phyloP scores from a whole-genome alignment of 1,140 invertebrate genomes.

The Bombus impatiens region DNA sequence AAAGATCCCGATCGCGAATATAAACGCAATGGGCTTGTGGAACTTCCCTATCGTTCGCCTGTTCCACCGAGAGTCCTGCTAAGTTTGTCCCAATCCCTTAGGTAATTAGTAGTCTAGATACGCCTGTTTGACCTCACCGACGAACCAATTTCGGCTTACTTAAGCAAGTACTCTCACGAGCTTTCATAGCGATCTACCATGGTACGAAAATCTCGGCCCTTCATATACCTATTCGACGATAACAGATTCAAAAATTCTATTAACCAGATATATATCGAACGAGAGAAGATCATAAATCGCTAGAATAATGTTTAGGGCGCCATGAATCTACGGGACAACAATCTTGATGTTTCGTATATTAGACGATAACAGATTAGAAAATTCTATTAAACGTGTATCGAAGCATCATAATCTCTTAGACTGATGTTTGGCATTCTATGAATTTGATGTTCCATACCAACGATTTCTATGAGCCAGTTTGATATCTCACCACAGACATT shows the following conservation, averaged over 20 bases:
- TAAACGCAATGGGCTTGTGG: conserved; percentile 54
- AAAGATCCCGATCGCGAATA: conserved; percentile 67
- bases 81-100: conserved; percentile 60
- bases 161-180: neutral
- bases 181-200: neutral
- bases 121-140: conserved; percentile 45
- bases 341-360: neutral
- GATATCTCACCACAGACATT: neutral
- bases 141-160: conserved; percentile 38
- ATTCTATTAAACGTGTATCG: neutral
- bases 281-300: neutral
- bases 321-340: neutral
- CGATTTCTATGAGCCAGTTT: neutral
- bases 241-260: neutral
- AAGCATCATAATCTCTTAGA: no score
- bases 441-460: neutral
- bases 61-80: conserved; percentile 31
- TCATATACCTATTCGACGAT: neutral
- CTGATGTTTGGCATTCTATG: neutral
- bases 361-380: neutral
- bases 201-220: neutral
- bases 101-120: conserved; percentile 63
- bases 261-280: no score
- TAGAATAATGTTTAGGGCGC: neutral
- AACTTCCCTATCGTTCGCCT: conserved; percentile 59